A percentile compares a stretch with the other conserved stretches of the same genome.
phyloP scores from a whole-genome alignment of 2,888 invertebrate genomes.

The Scaptomyza caliginosa region DNA sequence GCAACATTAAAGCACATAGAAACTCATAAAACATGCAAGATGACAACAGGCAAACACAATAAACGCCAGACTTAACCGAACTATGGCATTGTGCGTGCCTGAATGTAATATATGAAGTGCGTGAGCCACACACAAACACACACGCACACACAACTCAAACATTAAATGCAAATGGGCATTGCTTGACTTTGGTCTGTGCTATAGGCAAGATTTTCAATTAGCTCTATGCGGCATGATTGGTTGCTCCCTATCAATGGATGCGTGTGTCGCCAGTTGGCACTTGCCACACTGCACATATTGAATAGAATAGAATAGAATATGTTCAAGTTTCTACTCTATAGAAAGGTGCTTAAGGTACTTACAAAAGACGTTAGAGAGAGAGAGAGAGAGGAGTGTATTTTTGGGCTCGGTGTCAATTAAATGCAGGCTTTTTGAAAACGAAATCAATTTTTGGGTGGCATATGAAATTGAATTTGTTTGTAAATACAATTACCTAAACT shows the following conservation, averaged over 20 bases:
- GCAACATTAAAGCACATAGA: slow-evolving; percentile 62
- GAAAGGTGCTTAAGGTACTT: not conserved
- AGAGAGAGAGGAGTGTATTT: too few relatives aligned
- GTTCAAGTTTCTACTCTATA: not conserved
- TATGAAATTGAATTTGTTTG: slow-evolving; percentile 78
- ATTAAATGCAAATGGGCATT: slow-evolving; percentile 50
- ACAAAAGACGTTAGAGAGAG: not conserved
- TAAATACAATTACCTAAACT: slow-evolving; percentile 78
- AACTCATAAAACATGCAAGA: slow-evolving; percentile 60
- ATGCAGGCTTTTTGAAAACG: slow-evolving; percentile 30
- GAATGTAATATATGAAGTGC: slow-evolving; percentile 58
- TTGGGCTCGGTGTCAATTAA: slow-evolving; percentile 25
- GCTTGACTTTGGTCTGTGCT: slow-evolving; percentile 8
- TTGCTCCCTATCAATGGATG: slow-evolving; percentile 35
- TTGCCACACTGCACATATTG: not conserved
- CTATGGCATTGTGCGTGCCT: slow-evolving; percentile 59
- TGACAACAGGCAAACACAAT: slow-evolving; percentile 45
- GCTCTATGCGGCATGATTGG: slow-evolving; percentile 57
- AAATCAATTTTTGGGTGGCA: slow-evolving; percentile 77
- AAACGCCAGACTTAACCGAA: slow-evolving; percentile 50
- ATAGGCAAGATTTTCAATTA: slow-evolving; percentile 63
- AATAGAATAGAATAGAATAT: not conserved
- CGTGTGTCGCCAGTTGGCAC: slow-evolving; percentile 29
- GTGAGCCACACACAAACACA: too few relatives aligned
- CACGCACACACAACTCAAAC: slow-evolving; percentile 6